phyloP scores from a whole-genome alignment of 2,797 vertebrate genomes.

The Natrix natrix region DNA sequence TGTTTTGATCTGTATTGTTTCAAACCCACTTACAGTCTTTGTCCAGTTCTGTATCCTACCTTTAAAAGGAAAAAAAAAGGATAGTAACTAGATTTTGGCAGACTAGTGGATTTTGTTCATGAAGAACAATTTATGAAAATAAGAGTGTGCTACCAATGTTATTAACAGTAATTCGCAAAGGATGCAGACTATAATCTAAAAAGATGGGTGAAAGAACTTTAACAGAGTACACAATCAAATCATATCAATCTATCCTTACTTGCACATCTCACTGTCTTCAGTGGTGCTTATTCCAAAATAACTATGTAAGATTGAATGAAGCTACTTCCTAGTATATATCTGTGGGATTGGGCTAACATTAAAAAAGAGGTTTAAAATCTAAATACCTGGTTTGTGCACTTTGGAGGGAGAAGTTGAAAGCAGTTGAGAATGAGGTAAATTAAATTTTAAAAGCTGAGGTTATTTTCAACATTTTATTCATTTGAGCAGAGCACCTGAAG shows the following conservation, averaged over 20 bases:
- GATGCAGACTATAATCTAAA: neutral
- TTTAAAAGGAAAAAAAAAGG: neutral
- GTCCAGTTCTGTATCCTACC: neutral
- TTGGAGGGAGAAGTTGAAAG: neutral
- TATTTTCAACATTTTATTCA: neutral
- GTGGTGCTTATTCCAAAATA: neutral
- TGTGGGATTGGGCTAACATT: neutral
- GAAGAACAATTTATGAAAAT: neutral
- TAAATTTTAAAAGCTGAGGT: neutral
- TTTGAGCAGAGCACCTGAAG: neutral
- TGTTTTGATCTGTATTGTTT: neutral
- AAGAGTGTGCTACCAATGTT: neutral
- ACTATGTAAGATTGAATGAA: neutral
- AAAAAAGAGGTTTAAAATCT: neutral
- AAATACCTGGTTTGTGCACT: neutral
- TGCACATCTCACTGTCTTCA: neutral
- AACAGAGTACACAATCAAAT: neutral
- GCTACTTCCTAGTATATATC: neutral
- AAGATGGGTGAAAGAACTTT: neutral
- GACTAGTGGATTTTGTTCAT: neutral
- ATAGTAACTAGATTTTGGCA: neutral
- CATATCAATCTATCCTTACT: neutral
- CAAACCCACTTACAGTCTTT: neutral
- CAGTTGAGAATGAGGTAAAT: neutral
- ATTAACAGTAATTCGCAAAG: neutral